Evolutionary conservation across 2,113 vertebrate species (phyloP), one percentile per base, ranked within the genome.

Genomic region (Saguinus midas): DNA sequence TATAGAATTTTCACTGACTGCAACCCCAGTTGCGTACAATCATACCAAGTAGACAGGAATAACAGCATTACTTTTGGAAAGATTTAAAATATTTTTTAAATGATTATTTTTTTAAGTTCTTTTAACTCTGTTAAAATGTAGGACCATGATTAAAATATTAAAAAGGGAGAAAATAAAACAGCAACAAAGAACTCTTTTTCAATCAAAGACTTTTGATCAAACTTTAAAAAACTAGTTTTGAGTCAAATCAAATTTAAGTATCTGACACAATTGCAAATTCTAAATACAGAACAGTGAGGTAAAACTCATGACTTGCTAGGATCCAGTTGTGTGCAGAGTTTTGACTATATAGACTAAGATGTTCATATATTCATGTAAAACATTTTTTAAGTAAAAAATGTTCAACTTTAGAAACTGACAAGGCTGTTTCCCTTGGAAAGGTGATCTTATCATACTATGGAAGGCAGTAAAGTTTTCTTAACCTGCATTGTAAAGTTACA

Each of bases 21-120:
- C 57, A 76, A 48, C 3, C 29, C n/a, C 14, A 20, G 55, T 37
- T 32, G 18, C 32, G 21, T 5, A 45, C 5, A 84, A 57, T 70
- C 61, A 79, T 40, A 37, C 48, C 32, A 21, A 87, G 8, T 50
- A 87, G 90, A 57, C 55, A 50, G 55, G 68, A 96, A 95, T 92
- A 84, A 96, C 20, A 87, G 25, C 13, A 43, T 84, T 95, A 80
- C 52, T 83, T 92, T 91, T 32, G 80, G 73, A 79, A 92, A 86
- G 40, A 73, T 84, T 82, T 68, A 32, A 80, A 78, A 84, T 8
- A 35, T 48, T 78, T 88, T 61, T 40, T 78, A 90, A 92, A 58
- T 88, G 10, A 68, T 7, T 52, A 72, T 78, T 87, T 95, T 92
- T 48, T 37, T 81, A 58, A 64, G 29, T 91, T 83, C 5, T 43